A percentile compares a stretch with the other conserved stretches of the same genome.
phyloP scores from a whole-genome alignment of 2,797 vertebrate species.

The Nannoperca australis region DNA sequence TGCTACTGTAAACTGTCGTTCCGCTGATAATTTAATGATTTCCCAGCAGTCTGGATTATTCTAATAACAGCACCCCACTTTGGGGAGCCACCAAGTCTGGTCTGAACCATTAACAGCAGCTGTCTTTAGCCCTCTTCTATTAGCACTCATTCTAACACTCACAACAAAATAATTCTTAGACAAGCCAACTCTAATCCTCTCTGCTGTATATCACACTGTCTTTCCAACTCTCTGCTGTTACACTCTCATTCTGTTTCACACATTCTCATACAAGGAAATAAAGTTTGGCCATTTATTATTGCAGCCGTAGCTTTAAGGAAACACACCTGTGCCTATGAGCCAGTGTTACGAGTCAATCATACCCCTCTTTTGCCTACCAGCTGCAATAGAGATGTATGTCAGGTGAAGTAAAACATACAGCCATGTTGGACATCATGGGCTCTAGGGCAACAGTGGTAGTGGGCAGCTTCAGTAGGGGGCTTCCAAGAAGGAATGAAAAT shows the following conservation, averaged over 20 bases:
- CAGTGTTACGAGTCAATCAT: not conserved
- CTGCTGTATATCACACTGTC: conserved; percentile 9
- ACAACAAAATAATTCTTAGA: conserved; percentile 17
- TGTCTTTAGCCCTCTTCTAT: conserved; percentile 44
- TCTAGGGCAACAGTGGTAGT: not conserved
- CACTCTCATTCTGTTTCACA: not conserved
- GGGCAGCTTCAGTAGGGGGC: not conserved
- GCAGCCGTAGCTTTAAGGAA: not conserved
- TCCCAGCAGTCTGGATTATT: conserved; percentile 36
- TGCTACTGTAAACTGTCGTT: conserved; percentile 40
- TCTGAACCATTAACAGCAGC: conserved; percentile 57
- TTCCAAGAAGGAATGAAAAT: not conserved
- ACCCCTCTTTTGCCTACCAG: not conserved
- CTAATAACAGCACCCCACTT: conserved; percentile 31
- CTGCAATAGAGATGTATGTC: not conserved
- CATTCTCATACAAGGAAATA: not conserved
- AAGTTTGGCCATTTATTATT: not conserved
- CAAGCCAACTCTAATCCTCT: conserved; percentile 5
- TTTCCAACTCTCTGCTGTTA: not conserved
- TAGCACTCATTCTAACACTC: conserved; percentile 40
- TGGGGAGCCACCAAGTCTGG: conserved; percentile 54
- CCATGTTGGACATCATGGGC: not conserved
- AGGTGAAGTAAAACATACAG: not conserved
- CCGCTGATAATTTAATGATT: conserved; percentile 32
- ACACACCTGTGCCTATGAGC: not conserved